phyloP scores from a whole-genome alignment of 2,797 vertebrate genomes.

The Chelon auratus region DNA sequence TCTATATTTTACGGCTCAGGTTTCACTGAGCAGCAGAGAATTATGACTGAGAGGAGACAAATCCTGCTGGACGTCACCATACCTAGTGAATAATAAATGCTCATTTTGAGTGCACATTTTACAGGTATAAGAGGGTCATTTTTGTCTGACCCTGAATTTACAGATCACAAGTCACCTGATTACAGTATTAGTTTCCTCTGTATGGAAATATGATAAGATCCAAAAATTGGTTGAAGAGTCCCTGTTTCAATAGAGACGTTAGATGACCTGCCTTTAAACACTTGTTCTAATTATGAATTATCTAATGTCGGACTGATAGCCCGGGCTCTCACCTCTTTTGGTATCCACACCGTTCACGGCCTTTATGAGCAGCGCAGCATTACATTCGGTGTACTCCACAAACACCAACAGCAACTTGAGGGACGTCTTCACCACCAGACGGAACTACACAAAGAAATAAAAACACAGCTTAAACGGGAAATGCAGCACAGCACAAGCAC shows the following conservation, averaged over 20 bases:
- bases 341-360: constrained; percentile 89
- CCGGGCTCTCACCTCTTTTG: constrained; percentile 86
- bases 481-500: neutral
- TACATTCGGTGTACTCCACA: constrained; percentile 95
- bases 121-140: neutral
- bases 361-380: constrained; percentile 89
- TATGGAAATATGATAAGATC: neutral
- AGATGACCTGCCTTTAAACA: too few relatives aligned
- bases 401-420: constrained; percentile 96
- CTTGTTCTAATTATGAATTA: neutral
- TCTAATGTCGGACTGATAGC: neutral
- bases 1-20: constrained; percentile 15
- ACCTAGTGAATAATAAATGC: neutral
- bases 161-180: neutral
- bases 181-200: too few relatives aligned
- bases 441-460: constrained; percentile 85
- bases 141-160: too few relatives aligned
- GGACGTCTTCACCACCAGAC: constrained; percentile 96
- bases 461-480: constrained; percentile 16
- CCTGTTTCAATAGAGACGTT: too few relatives aligned
- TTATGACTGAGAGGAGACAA: constrained; percentile 13
- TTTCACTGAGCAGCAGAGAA: constrained; percentile 4
- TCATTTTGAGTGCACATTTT: neutral
- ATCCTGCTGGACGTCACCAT: neutral
- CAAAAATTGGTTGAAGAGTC: neutral